Conservation (phyloP, 2,888 invertebrate species). For the Drosophila kanekoi region DNA sequence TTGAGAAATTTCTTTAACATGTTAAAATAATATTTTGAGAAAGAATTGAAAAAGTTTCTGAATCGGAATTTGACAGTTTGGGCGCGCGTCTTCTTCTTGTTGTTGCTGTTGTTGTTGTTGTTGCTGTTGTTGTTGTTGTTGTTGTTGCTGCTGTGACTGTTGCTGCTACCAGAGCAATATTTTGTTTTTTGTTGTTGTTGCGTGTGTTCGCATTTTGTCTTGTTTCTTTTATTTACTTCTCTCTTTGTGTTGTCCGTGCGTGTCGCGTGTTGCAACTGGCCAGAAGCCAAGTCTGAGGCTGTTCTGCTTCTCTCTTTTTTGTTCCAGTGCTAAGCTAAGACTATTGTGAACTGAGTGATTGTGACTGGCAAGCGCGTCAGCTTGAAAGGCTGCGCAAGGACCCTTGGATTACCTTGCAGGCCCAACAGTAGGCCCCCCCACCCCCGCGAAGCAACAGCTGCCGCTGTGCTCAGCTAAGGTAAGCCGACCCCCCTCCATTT, state of each 20-base stretch:
- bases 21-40: not conserved
- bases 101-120: not conserved
- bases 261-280: constrained; percentile 35
- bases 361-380: constrained; percentile 27
- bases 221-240: not conserved
- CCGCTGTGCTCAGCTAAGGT: no score
- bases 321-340: constrained; percentile 40
- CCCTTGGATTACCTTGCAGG: constrained; percentile 77
- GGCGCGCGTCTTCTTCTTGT: constrained; percentile 19
- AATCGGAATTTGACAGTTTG: not conserved
- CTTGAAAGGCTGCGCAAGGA: constrained; percentile 69
- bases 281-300: constrained; percentile 15
- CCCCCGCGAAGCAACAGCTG: no score
- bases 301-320: constrained; percentile 28
- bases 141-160: no score
- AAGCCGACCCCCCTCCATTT: no score
- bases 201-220: constrained; percentile 8
- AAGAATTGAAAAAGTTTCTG: not conserved
- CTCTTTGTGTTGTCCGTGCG: constrained; percentile 15
- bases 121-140: constrained; percentile 5
- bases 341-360: constrained; percentile 45
- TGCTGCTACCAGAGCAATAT: constrained; percentile 6
- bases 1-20: not conserved
- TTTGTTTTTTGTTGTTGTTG: constrained; percentile 14
- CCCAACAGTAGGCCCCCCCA: constrained; percentile 18